Base-by-base conservation (phyloP, 2,113 vertebrate genomes). In the Gadus macrocephalus region DNA sequence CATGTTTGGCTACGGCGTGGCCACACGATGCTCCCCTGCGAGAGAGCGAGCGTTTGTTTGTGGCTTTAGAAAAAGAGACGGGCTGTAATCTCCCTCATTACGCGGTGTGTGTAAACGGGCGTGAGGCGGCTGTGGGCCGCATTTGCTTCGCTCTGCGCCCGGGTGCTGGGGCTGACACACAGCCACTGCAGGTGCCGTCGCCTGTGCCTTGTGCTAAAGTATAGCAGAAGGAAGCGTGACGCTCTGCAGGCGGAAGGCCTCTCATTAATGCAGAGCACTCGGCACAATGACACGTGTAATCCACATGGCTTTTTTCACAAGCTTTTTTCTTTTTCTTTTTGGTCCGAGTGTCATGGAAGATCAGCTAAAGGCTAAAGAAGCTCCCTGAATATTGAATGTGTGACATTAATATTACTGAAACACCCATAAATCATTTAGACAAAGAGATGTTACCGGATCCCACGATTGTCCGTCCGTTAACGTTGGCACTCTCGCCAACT, bases 71-170 rank as follows among this genome's bases (percentile, higher is more conserved):
- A 70, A 86, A 35, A 83, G 76, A 79, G 67, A 70, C 42, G 31
- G 31, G 31, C 31, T 38, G 58, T 88, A 83, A 87, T 85, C 81
- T 77, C 76, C 70, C 60, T 85, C 71, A 83, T 86, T 87, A 84
- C 71, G 76, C 62, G 68, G 63, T 61, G 64, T 71, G 66, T 56
- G 66, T 86, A 83, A 83, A 77, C 67, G 66, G 65, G 72, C 72
- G 81, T 88, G 78, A 81, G 72, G 53, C 53, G 75, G 49, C 58
- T 79, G 65, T 31, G 65, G 68, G 68, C 17, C 59, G 28, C 69
- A 80, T 66, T 59, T 62, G 49, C 15, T 63, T 49, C 42, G 68
- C 22, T 8, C 16, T 35, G 7, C 31, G 31, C 31, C 12, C 12
- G 53, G 53, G 12, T 12, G 53, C 12, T 55, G 53, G 9, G 53